Evolutionary conservation across 2,113 vertebrate genomes (phyloP).

Genomic region (Heteronetta atricapilla): DNA sequence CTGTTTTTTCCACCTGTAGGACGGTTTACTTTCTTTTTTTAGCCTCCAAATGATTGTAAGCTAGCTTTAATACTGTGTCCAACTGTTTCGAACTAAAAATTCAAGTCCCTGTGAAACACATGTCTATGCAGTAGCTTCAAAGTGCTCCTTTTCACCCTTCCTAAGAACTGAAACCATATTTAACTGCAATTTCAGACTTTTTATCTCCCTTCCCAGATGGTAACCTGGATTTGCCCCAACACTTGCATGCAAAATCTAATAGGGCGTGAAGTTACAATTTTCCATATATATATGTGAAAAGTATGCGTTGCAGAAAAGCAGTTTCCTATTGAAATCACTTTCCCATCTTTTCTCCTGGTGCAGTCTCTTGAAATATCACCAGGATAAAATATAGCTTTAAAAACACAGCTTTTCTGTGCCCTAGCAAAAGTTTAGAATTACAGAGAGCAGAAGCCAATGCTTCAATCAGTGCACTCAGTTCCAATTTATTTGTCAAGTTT

Average conservation of each 20-base stretch:
- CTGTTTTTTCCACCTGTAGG: constrained; percentile 19
- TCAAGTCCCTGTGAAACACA: constrained; percentile 50
- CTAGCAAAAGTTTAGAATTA: background rate
- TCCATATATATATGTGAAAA: constrained; percentile 55
- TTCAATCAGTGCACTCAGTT: background rate
- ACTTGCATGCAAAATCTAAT: constrained; percentile 31
- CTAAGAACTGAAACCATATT: constrained; percentile 40
- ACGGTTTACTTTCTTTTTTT: background rate
- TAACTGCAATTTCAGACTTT: constrained; percentile 46
- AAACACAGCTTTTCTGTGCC: background rate
- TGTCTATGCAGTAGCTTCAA: constrained; percentile 55
- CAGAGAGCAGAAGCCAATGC: background rate
- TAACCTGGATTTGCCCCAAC: constrained; percentile 54
- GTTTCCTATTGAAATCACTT: constrained; percentile 19
- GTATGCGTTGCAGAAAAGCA: background rate
- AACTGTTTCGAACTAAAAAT: constrained; percentile 24
- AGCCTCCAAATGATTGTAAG: background rate
- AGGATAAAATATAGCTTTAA: background rate
- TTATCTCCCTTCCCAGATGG: constrained; percentile 55
- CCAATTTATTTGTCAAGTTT: constrained; percentile 16
- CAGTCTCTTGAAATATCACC: constrained; percentile 13
- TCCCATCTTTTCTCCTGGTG: constrained; percentile 26
- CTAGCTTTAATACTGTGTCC: background rate
- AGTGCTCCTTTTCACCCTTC: constrained; percentile 41
- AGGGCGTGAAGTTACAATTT: constrained; percentile 43